phyloP scores from a whole-genome alignment of 2,888 invertebrate species.

The Pachymerium ferrugineum region DNA sequence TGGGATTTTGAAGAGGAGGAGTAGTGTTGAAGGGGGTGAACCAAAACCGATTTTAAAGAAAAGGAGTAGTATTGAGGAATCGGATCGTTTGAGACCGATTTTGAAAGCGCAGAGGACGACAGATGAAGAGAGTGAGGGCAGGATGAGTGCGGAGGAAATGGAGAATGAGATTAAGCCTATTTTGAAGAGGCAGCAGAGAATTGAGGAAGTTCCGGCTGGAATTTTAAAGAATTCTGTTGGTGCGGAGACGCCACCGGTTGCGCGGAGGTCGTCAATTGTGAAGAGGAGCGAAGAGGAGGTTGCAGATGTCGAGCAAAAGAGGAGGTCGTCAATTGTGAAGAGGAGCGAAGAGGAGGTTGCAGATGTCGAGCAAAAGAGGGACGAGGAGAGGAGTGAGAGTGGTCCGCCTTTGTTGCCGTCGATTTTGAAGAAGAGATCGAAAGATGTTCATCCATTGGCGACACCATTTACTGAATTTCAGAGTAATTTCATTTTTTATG shows the following conservation, averaged over 20 bases:
- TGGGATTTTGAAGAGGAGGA: constrained; percentile 31
- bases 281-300: constrained; percentile 52
- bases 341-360: constrained; percentile 49
- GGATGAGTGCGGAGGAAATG: constrained; percentile 32
- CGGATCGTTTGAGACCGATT: constrained; percentile 51
- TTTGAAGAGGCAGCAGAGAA: constrained; percentile 63
- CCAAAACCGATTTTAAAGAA: constrained; percentile 75
- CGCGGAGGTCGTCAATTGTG: constrained; percentile 54
- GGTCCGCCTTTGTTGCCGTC: constrained; percentile 25
- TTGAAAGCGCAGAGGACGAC: constrained; percentile 31
- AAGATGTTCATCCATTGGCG: constrained; percentile 31
- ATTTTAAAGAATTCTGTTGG: constrained; percentile 42
- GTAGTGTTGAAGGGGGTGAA: constrained; percentile 36
- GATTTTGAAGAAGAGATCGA: constrained; percentile 26
- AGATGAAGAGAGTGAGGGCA: constrained; percentile 43
- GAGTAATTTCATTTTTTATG: neutral
- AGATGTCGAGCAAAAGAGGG: neutral
- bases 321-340: constrained; percentile 43
- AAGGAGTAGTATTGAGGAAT: constrained; percentile 70
- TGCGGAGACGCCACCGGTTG: constrained; percentile 49
- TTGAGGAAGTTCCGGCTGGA: constrained; percentile 42
- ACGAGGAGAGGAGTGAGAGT: neutral
- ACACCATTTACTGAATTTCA: constrained; percentile 26
- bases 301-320: neutral
- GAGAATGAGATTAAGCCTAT: constrained; percentile 55